Base-by-base conservation (phyloP, 2,113 vertebrate species). In the Scophthalmus maximus region DNA sequence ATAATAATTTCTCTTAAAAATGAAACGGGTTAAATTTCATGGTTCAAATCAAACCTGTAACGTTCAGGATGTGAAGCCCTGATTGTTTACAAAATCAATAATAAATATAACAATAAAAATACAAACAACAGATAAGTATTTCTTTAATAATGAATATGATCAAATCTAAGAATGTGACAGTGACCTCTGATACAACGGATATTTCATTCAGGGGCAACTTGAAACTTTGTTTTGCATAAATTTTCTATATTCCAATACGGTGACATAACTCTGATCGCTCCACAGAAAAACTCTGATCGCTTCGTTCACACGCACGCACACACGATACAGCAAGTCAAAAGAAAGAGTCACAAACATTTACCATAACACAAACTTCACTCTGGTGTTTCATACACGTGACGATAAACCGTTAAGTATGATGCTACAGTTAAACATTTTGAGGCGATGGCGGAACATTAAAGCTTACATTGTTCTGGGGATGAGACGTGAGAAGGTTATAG, bases 381-480 rank as follows among this genome's bases (percentile, higher is more conserved):
- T 89, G 88, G 83, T 79, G 89, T 91, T 90, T 88, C 91, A 88
- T 92, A 92, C 90, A 92, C 90, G 92, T 89, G 88, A 93, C 91
- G 87, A 90, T 91, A 93, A 92, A 94, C 94, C 91, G 92, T 93
- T 93, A 92, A 93, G 84, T 93, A 92, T 93, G 91, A 92, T 92
- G 92, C 89, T 94, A 92, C 92, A 93, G 89, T 92, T 93, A 93
- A 94, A 94, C 94, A 91, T 92, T 84, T 89, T 93, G 95, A 95
- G 94, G 95, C 94, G 92, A 94, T 93, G 95, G 91, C 93, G 85
- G 91, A 93, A 96, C 93, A 90, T 94, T 95, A 96, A 96, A 97
- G 96, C 95, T 96, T 95, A 95, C 95, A 94, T 89, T 94, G 10
- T 89, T 94, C 80, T 92, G 94, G 94, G 83, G 92, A 93, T 91